phyloP scores from a whole-genome alignment of 2,797 vertebrate species.

The Sternarchorhynchus goeldii region DNA sequence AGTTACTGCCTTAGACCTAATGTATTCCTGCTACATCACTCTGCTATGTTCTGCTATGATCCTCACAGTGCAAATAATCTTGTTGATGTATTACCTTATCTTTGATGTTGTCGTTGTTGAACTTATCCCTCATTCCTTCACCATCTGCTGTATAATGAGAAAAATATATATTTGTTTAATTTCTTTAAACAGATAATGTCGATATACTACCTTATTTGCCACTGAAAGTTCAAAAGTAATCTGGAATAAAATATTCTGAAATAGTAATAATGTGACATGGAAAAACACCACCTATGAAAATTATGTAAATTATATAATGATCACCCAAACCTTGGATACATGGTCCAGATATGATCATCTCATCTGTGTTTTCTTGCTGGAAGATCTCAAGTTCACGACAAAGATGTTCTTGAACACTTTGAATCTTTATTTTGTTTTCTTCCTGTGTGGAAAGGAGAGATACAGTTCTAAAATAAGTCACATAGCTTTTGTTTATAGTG shows the following conservation, averaged over 20 bases:
- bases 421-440: constrained; percentile 66
- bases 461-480: neutral
- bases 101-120: constrained; percentile 79
- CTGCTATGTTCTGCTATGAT: neutral
- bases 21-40: neutral
- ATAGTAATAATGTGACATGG: neutral
- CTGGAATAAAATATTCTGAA: neutral
- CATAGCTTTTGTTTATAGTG: neutral
- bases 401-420: constrained; percentile 67
- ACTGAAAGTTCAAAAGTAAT: too few species aligned
- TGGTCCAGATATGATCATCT: constrained; percentile 72
- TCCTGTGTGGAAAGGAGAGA: constrained; percentile 58
- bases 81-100: constrained; percentile 67
- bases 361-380: constrained; percentile 68
- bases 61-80: constrained; percentile 18
- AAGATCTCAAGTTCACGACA: constrained; percentile 74
- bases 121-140: constrained; percentile 70
- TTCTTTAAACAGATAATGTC: constrained; percentile 1
- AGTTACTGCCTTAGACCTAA: neutral
- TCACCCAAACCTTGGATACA: constrained; percentile 72
- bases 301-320: neutral
- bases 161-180: constrained; percentile 21
- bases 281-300: neutral
- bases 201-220: neutral
- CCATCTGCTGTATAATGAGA: constrained; percentile 68